Base-by-base conservation (phyloP, 2,797 vertebrate genomes). In the Cossypha polioptera region DNA sequence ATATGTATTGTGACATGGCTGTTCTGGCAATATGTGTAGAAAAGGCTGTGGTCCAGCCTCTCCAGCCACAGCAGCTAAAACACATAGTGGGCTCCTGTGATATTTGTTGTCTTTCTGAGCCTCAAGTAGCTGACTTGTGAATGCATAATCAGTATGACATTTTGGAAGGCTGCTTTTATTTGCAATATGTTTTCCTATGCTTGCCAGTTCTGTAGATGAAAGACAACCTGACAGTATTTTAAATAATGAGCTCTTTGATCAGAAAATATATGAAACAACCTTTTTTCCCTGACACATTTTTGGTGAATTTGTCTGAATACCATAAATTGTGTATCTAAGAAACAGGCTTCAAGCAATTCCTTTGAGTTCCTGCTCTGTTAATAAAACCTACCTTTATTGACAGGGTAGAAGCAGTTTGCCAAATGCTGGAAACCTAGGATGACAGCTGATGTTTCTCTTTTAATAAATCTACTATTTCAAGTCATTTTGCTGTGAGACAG, bases 101-200 rank as follows among this genome's bases (percentile, higher is more conserved):
- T 75, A 48, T 53, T 85, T 72, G 54, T 83, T 78, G 83, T 86
- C 75, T 92, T 9, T 0, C 62, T 91, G 62, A 92, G 25, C 29
- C 53, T 81, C 43, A 48, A 88, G 79, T 80, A 80, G 62, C 66
- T 88, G 89, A 83, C 36, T 94, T 80, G 40, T 68, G 75, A 90
- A 93, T 92, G 55, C 28, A 85, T 84, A 91, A 91, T 86, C 85
- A 88, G 36, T 66, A 48, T 76, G 85, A 92, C 72, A 58, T 91
- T 92, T 95, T 92, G 68, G 69, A 95, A 88, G 29, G 78, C 62
- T 96, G 69, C 84, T 94, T 94, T 94, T 95, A 86, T 96, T 88
- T 78, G 66, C 69, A 81, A 53, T 33, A 38, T 58, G 36, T 81
- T 94, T 96, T 96, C 74, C 48, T 91, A 17, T 21, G 16, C 85